Evolutionary conservation across 2,113 vertebrate species (phyloP).

Genomic region (Proterorhinus semilunaris): DNA sequence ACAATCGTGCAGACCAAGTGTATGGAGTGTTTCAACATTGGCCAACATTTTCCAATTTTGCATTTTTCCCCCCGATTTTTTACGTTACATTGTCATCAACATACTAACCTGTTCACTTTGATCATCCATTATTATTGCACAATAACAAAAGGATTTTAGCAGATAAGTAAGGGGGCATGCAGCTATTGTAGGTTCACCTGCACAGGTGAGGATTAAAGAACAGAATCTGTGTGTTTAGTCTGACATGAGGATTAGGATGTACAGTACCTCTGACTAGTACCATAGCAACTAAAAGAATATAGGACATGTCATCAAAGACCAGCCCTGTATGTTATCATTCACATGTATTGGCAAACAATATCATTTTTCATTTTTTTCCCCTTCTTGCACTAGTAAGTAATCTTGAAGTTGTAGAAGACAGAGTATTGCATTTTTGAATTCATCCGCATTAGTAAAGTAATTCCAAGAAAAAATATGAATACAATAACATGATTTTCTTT

Average conservation of each 20-base stretch:
- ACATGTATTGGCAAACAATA: no score
- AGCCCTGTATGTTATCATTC: neutral
- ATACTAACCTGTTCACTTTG: neutral
- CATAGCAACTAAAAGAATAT: slow-evolving; percentile 32
- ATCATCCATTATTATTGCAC: neutral
- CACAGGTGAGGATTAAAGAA: slow-evolving; percentile 44
- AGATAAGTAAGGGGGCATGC: slow-evolving; percentile 21
- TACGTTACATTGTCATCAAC: neutral
- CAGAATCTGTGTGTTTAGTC: slow-evolving; percentile 66
- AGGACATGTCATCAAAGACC: slow-evolving; percentile 24
- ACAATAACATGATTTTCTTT: neutral
- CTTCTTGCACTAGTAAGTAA: no score
- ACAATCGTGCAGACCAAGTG: neutral
- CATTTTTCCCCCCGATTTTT: neutral
- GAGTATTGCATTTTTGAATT: neutral
- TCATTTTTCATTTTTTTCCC: no score
- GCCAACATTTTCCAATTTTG: neutral
- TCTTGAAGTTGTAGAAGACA: neutral
- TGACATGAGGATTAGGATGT: slow-evolving; percentile 58
- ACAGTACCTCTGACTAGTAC: slow-evolving; percentile 37
- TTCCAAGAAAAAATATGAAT: neutral
- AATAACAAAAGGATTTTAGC: neutral
- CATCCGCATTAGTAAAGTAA: neutral
- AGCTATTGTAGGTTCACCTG: slow-evolving; percentile 51
- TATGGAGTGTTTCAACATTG: neutral